Evolutionary conservation across 2,797 vertebrate species (phyloP), one percentile per base, ranked within the genome.

Genomic region (Etheostoma perlongum): DNA sequence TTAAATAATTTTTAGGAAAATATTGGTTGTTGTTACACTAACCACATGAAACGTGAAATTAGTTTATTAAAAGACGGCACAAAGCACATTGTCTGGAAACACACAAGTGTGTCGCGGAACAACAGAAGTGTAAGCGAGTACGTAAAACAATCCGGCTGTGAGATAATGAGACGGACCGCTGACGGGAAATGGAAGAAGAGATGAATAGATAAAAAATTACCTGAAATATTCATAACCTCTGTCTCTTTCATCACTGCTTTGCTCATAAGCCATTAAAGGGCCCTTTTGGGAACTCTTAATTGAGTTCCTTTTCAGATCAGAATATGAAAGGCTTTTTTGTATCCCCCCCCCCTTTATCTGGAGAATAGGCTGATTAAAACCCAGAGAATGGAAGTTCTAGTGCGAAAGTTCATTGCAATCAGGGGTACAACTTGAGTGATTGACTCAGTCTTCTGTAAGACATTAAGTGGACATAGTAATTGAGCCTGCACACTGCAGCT

Each of bases 181-280:
- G 85, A 88, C 76, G 68, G 74, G 82, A 91, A 88, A 65, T 68
- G 76, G 81, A 85, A 83, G 62, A 79, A 74, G 70, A 89, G 89
- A 93, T 91, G 88, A 93, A 92, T 87, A 86, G 87, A 91, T 91
- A 92, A 92, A 93, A 91, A 94, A 93, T 92, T 86, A 95, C 90
- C 91, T 94, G 91, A 94, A 95, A 95, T 95, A 94, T 95, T 94
- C 91, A 94, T 93, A 95, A 93, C 92, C 89, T 91, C 86, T 84
- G 81, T 87, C 83, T 91, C 87, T 92, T 93, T 95, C 92, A 94
- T 93, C 89, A 89, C 69, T 69, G 87, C 84, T 84, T 91, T 82
- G 83, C 81, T 90, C 89, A 88, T 87, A 91, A 93, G 90, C 93
- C 90, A 93, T 94, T 94, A 93, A 87, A 87, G 78, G 89, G 83